These are phyloP conservation scores for Schizopygopsis pylzovi DNA, from an alignment of 2,797 vertebrate species.

Conservation along the genomic window DNA sequence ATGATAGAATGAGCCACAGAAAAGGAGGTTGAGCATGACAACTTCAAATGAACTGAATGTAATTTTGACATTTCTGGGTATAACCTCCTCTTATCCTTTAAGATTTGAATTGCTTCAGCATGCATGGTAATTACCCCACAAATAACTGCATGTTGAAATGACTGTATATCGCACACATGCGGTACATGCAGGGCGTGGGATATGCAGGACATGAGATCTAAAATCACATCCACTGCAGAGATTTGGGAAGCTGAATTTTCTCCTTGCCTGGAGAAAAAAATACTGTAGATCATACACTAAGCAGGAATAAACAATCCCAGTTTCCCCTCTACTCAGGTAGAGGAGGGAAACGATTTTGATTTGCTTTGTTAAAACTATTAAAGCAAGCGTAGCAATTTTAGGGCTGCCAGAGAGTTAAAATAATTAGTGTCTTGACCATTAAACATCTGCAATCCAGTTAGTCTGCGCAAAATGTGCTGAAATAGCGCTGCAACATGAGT, in stretches of 20 bases:
- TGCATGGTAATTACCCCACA: not conserved
- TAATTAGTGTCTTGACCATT: conserved; percentile 3
- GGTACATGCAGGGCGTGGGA: conserved; percentile 17
- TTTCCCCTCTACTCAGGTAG: not conserved
- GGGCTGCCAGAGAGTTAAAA: not conserved
- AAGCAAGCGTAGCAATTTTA: not conserved
- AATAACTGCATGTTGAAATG: not conserved
- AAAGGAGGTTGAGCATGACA: not conserved
- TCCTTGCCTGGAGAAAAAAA: not conserved
- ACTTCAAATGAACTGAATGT: conserved; percentile 1
- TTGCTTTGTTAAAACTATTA: not conserved
- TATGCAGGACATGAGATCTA: not conserved
- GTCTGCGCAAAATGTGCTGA: conserved; percentile 3
- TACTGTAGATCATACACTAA: not conserved
- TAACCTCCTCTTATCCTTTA: conserved; percentile 8
- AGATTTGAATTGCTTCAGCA: not conserved
- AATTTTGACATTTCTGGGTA: conserved; percentile 2
- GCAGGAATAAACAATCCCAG: not conserved
- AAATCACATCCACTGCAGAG: conserved; percentile 6
- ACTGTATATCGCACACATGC: not conserved
- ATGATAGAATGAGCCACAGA: conserved; percentile 16
- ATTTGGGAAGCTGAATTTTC: not conserved
- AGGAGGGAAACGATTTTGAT: not conserved
- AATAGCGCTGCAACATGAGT: not conserved
- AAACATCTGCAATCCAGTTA: not conserved